These are phyloP conservation scores for Dreissena polymorpha DNA, from an alignment of 1,140 invertebrate genomes.

Conservation along the genomic window DNA sequence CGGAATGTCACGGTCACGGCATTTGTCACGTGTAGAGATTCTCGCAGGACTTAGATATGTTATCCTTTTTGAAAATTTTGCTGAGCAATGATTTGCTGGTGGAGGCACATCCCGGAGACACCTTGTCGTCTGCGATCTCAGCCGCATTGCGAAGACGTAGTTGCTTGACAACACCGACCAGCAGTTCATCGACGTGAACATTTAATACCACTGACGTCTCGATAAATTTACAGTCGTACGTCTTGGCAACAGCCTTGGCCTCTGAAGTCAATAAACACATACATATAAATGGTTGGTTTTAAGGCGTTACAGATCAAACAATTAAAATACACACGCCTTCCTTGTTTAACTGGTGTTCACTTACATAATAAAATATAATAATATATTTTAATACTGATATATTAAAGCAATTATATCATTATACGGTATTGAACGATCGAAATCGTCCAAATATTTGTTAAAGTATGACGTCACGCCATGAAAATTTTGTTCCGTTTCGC, in stretches of 20 bases:
- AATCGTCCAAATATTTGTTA: no score
- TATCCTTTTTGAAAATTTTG: conserved; percentile 62
- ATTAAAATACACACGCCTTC: no score
- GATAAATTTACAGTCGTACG: conserved; percentile 89
- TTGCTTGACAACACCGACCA: conserved; percentile 81
- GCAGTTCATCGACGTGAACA: conserved; percentile 90
- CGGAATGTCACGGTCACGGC: no score
- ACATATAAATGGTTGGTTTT: not conserved
- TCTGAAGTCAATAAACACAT: conserved; percentile 69
- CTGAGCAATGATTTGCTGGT: conserved; percentile 60
- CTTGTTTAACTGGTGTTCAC: no score
- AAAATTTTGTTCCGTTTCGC: no score
- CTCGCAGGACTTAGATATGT: conserved; percentile 62
- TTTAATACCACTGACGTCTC: conserved; percentile 90
- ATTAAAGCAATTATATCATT: no score
- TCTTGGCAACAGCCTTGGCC: conserved; percentile 82
- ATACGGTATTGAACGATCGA: no score
- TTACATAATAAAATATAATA: no score
- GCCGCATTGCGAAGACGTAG: conserved; percentile 59
- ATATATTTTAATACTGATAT: no score
- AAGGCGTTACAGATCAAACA: not conserved
- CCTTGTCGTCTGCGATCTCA: conserved; percentile 15
- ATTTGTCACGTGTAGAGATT: conserved; percentile 53
- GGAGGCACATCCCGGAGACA: conserved; percentile 46
- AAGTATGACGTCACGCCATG: no score